Conservation (phyloP, 2,113 vertebrate species). For the Dipodomys merriami region DNA sequence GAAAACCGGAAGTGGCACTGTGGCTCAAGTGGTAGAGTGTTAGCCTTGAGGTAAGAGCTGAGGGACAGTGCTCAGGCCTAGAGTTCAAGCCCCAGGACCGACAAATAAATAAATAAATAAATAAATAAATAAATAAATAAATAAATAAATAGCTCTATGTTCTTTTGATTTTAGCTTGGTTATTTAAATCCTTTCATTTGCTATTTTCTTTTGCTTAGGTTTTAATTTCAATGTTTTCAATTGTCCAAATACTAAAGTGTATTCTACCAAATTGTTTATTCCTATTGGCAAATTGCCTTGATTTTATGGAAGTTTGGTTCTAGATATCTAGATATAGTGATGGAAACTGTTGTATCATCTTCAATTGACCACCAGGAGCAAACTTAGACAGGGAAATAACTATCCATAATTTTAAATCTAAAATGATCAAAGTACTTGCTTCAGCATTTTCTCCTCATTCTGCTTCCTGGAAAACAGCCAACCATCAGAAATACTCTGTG, state of each 20-base stretch:
- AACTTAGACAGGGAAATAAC: background rate
- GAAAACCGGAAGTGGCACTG: too few relatives aligned
- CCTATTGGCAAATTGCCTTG: background rate
- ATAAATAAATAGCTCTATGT: background rate
- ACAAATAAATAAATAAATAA: background rate
- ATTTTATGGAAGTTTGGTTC: background rate
- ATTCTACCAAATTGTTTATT: slow-evolving; percentile 3
- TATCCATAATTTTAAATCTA: slow-evolving; percentile 20
- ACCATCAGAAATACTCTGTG: background rate
- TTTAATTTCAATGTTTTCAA: background rate
- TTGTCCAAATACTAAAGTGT: too few relatives aligned
- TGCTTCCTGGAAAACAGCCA: background rate
- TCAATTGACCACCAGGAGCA: background rate
- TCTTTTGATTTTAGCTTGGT: background rate
- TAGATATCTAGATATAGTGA: background rate
- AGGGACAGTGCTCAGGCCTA: too few relatives aligned
- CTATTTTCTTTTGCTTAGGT: background rate
- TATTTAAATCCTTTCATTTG: background rate
- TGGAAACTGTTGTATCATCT: background rate
- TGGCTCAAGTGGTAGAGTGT: too few relatives aligned
- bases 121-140: background rate
- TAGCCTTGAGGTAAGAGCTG: too few relatives aligned
- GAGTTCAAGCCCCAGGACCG: too few relatives aligned
- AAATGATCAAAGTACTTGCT: background rate
- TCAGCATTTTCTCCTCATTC: background rate